Base-by-base conservation (phyloP, 1,140 invertebrate species). In the Brachionus rotundiformis region DNA sequence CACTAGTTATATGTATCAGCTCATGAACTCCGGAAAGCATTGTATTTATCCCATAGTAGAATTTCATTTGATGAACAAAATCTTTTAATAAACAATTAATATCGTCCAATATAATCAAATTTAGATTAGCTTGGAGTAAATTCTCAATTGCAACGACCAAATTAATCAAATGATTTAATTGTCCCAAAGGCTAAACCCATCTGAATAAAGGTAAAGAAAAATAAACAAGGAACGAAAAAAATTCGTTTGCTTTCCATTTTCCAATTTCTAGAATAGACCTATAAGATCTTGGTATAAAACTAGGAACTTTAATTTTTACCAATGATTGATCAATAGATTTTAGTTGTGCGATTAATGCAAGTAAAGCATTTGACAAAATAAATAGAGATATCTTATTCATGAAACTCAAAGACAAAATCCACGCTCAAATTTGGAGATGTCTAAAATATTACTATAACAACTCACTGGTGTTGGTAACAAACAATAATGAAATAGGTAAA, bases 11-110 rank as follows among this genome's bases (percentile, higher is more conserved):
- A 33, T 68, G 31, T 33, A 68, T 68, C 0, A 68, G 29, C 29
- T 68, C 63, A 68, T 68, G 63, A 16, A 68, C 63, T 16, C 63
- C 63, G 5, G 31, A 68, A 29, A 68, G 63, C 63, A 68, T 68
- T 11, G 31, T 31, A 31, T 68, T 29, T 13, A 31, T 1, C 10
- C 63, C 63, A 16, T 33, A 68, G 31, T 31, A 31, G 31, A 68
- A 29, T 33, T 68, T 23, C 54, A 61, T 61, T 23, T 61, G 29
- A 31, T 29, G 4, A 68, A 68, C 63, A 33, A 36, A 33, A 33
- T 68, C 63, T 33, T n/a, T 68, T 31, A 68, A 68, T 68, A 68
- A 68, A 16, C 27, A 68, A 68, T 68, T 36, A 31, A 68, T 68
- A 33, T 68, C 31, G 25, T 68, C 63, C 31, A 36, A 11, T n/a